Evolutionary conservation across 1,140 invertebrate genomes (phyloP).

Genomic region (Macrostomum lignano): DNA sequence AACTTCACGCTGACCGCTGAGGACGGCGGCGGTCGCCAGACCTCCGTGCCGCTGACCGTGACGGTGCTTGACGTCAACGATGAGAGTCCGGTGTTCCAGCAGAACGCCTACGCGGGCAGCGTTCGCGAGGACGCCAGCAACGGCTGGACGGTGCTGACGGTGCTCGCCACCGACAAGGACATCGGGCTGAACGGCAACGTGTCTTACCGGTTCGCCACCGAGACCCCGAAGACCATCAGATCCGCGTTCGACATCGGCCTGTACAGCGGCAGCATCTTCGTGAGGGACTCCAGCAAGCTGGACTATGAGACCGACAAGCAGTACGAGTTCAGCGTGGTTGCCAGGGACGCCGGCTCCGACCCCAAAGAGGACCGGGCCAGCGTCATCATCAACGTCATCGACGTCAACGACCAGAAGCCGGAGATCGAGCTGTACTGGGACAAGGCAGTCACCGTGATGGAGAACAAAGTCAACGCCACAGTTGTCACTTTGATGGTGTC

Average conservation of each 20-base stretch:
- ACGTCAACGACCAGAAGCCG: constrained; percentile 72
- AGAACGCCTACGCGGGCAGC: background rate
- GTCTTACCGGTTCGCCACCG: too few species aligned
- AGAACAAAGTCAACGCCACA: constrained; percentile 51
- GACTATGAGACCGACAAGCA: constrained; percentile 48
- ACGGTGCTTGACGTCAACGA: constrained; percentile 3
- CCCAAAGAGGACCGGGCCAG: background rate
- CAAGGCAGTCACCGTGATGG: constrained; percentile 51
- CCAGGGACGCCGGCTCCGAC: constrained; percentile 57
- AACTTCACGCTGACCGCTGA: background rate
- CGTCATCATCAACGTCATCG: constrained; percentile 40
- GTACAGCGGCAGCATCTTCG: background rate
- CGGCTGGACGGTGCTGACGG: background rate
- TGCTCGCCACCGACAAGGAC: background rate
- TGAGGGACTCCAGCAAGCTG: constrained; percentile 28
- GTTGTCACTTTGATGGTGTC: constrained; percentile 31
- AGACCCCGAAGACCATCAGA: too few species aligned
- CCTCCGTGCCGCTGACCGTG: background rate
- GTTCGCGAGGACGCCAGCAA: background rate
- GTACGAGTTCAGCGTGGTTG: constrained; percentile 52
- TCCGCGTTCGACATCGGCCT: too few species aligned
- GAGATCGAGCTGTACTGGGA: constrained; percentile 43
- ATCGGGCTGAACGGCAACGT: background rate
- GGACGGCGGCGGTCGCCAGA: background rate
- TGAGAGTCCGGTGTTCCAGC: background rate